Conservation (phyloP, 2,113 vertebrate genomes). For the Nymphicus hollandicus region DNA sequence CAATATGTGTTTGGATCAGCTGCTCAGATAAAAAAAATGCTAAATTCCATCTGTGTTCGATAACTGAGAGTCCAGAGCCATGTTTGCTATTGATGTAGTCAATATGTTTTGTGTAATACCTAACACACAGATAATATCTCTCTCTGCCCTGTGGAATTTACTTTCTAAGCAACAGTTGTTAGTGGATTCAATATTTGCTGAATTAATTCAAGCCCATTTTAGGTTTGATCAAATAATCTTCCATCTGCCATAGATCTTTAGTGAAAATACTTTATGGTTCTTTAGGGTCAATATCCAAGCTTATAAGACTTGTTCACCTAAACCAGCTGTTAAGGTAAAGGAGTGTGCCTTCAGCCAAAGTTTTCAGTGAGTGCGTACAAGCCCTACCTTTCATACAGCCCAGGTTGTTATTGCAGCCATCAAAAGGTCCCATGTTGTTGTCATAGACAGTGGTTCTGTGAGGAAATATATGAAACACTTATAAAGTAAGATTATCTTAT, state of each 20-base stretch:
- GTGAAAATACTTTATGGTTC: neutral
- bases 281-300: neutral
- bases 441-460: neutral
- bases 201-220: neutral
- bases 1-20: neutral
- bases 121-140: neutral
- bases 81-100: neutral
- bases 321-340: neutral
- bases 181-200: neutral
- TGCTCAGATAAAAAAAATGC: neutral
- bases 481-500: neutral
- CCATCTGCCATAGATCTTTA: neutral
- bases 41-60: neutral
- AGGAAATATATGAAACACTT: neutral
- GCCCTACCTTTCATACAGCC: neutral
- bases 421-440: neutral
- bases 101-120: neutral
- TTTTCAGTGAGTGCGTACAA: neutral
- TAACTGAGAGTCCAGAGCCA: neutral
- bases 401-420: neutral
- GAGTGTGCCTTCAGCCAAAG: neutral
- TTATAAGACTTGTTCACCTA: neutral
- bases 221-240: neutral
- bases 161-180: neutral
- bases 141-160: neutral